Conservation (phyloP, 2,113 vertebrate species). For the Lethenteron camtschaticum region DNA sequence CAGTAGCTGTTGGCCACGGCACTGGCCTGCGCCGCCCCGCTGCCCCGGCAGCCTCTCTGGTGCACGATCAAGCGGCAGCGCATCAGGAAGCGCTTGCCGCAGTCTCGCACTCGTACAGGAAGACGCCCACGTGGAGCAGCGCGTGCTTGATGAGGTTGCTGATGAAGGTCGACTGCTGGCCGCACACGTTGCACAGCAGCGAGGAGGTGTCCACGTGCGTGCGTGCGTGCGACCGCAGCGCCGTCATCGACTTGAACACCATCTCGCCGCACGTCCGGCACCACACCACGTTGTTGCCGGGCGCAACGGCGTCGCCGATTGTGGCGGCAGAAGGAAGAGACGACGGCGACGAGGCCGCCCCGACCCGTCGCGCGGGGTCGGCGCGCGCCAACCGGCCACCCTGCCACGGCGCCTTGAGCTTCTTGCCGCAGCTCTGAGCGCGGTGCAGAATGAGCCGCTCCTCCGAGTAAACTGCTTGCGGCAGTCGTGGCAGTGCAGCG, state of each 20-base stretch:
- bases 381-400: constrained; percentile 2
- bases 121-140: constrained; percentile 61
- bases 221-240: constrained; percentile 46
- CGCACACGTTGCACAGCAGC: constrained; percentile 46
- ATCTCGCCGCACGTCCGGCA: constrained; percentile 55
- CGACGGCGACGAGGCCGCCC: not conserved
- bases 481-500: no score
- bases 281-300: constrained; percentile 10
- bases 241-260: constrained; percentile 42
- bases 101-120: constrained; percentile 81
- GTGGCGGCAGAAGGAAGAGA: not conserved
- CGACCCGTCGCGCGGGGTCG: not conserved
- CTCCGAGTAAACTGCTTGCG: no score
- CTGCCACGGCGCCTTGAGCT: not conserved
- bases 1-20: no score
- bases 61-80: constrained; percentile 60
- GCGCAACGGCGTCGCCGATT: not conserved
- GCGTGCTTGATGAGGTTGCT: constrained; percentile 39
- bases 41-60: constrained; percentile 30
- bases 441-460: no score
- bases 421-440: no score
- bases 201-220: constrained; percentile 49
- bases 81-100: constrained; percentile 61
- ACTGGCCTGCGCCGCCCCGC: no score
- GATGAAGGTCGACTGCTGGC: constrained; percentile 48